Evolutionary conservation across 2,113 vertebrate species (phyloP).

Genomic region (Pomatostomus ruficeps): DNA sequence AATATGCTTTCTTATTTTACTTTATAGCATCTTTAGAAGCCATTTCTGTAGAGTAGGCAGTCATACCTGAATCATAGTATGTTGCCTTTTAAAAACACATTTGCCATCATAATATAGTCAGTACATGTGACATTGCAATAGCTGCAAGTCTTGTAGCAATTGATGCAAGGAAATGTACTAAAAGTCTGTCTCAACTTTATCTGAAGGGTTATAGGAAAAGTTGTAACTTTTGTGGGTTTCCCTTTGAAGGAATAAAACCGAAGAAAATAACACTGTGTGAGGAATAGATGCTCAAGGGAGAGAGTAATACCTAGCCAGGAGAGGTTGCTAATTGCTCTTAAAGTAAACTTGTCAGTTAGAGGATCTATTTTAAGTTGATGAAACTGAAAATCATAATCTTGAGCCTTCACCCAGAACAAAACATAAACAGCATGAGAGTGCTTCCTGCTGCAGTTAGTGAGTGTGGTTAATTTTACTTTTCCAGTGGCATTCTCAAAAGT

Average conservation of each 20-base stretch:
- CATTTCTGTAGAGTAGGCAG: neutral
- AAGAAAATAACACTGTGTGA: neutral
- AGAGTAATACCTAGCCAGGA: neutral
- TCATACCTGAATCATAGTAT: neutral
- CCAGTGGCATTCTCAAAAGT: neutral
- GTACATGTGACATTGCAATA: neutral
- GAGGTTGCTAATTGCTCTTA: neutral
- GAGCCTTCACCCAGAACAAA: neutral
- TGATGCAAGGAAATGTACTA: neutral
- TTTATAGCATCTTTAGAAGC: neutral
- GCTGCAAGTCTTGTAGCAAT: neutral
- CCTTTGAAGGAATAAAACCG: neutral
- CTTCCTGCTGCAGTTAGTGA: conserved; percentile 4
- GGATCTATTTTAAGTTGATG: neutral
- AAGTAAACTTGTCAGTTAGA: neutral
- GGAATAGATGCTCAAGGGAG: neutral
- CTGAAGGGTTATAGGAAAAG: neutral
- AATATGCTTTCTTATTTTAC: neutral
- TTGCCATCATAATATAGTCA: neutral
- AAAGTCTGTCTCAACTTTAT: neutral
- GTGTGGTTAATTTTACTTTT: neutral
- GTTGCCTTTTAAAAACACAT: neutral
- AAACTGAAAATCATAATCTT: conserved; percentile 9
- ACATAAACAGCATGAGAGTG: neutral
- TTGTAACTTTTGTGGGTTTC: neutral